Conservation (phyloP, 2,113 vertebrate genomes). For the Proteles cristata region DNA sequence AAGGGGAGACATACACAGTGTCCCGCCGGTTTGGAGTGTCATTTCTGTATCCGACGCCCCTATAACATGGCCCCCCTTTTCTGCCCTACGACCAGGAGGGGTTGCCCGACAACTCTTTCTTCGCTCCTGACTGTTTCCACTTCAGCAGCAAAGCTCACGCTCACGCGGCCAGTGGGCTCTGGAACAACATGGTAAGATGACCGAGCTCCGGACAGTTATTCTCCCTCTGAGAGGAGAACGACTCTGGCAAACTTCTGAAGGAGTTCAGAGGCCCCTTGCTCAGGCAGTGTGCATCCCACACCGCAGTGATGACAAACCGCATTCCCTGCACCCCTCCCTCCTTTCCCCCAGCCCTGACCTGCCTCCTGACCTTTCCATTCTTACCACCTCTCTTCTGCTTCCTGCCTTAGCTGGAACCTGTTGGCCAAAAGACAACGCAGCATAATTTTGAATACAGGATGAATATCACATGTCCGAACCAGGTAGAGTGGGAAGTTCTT, state of each 20-base stretch:
- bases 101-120: constrained; percentile 83
- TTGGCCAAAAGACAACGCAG: constrained; percentile 80
- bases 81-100: constrained; percentile 80
- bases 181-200: constrained; percentile 89
- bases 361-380: accelerated
- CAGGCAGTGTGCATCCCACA: not conserved
- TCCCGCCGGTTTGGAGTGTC: not conserved
- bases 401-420: constrained; percentile 84
- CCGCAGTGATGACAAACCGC: not conserved
- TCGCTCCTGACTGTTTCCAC: constrained; percentile 90
- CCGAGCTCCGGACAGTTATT: accelerated
- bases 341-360: not conserved
- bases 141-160: constrained; percentile 85
- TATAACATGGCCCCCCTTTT: not conserved
- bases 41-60: accelerated
- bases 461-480: constrained; percentile 80
- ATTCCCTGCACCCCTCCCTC: not conserved
- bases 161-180: constrained; percentile 82
- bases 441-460: constrained; percentile 66
- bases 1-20: not conserved
- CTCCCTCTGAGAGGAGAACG: not conserved
- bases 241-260: not conserved
- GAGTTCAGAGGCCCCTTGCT: not conserved
- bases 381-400: not conserved
- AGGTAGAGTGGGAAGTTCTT: constrained; percentile 70